phyloP scores from a whole-genome alignment of 2,113 vertebrate species.

The Ploceus nigricollis region DNA sequence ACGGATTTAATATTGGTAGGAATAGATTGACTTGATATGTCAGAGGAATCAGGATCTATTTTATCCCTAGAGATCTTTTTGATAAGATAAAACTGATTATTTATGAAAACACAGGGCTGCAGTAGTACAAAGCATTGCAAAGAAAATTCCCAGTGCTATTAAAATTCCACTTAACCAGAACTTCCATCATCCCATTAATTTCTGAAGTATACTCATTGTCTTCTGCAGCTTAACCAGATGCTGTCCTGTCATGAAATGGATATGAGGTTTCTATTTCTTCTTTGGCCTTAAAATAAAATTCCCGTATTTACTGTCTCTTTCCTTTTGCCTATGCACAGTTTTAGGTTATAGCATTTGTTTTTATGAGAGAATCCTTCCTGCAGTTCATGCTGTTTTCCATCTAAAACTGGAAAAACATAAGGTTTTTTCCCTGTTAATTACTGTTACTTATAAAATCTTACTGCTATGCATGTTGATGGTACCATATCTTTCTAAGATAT shows the following conservation, averaged over 20 bases:
- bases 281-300: neutral
- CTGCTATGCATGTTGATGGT: neutral
- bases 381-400: neutral
- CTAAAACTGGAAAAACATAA: neutral
- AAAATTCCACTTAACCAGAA: neutral
- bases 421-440: neutral
- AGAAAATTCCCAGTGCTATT: neutral
- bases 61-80: neutral
- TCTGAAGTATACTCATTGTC: neutral
- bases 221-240: neutral
- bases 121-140: neutral
- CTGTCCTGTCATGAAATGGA: neutral
- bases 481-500: neutral
- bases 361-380: neutral
- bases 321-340: neutral
- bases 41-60: neutral
- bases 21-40: neutral
- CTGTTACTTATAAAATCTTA: neutral
- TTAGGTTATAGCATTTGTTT: neutral
- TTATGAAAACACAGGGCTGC: neutral
- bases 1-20: neutral
- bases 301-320: neutral
- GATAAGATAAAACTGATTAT: neutral
- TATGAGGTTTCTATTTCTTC: neutral
- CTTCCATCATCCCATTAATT: neutral